Base-by-base conservation (phyloP, 2,797 vertebrate species). In the Pantherophis vulpinus region DNA sequence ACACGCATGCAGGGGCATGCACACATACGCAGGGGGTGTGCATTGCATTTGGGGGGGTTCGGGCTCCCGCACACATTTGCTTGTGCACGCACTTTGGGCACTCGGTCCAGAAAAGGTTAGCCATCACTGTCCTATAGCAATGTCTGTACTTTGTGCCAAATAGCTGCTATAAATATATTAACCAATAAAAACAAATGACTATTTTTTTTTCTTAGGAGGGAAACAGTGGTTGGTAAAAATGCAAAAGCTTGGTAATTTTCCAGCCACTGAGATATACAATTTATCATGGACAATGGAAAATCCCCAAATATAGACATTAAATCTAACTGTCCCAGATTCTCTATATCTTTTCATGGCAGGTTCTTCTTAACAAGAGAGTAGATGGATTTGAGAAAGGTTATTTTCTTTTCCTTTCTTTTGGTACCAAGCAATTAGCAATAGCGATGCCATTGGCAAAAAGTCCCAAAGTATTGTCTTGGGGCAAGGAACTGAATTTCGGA, bases 131-230 rank as follows among this genome's bases (percentile, higher is more conserved):
- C 96, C 91, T 87, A 2, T 2, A 94, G 97, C 94, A 90, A 96
- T 93, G 95, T 92, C 58, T 94, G 92, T 96, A 95, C 94, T 96
- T 87, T 14, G 91, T 93, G 94, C 92, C 95, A 90, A 96, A 92
- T 58, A 87, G 74, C 16, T 0, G 0, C 93, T 96, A 88, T 94
- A 96, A 95, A 95, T 95, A 96, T 90, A 59, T 0, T 58, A 37
- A 32, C 37, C 1, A 8, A 93, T 93, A 70, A 92, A 93, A 59
- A 92, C 42, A 93, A 91, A 37, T 89, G 89, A 63, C 93, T 92
- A 66, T 29, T 54, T 47, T 42, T 37, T 63, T 9, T 66, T 25
- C 2, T 5, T 66, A 54, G 27, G 1, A 54, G 14, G 91, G 58
- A 88, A 55, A 88, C 94, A 87, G 8, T 37, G 37, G 87, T 93